A percentile compares a stretch with the other conserved stretches of the same genome.
Conservation (phyloP, 2,888 invertebrate genomes). For the Allacma fusca region DNA sequence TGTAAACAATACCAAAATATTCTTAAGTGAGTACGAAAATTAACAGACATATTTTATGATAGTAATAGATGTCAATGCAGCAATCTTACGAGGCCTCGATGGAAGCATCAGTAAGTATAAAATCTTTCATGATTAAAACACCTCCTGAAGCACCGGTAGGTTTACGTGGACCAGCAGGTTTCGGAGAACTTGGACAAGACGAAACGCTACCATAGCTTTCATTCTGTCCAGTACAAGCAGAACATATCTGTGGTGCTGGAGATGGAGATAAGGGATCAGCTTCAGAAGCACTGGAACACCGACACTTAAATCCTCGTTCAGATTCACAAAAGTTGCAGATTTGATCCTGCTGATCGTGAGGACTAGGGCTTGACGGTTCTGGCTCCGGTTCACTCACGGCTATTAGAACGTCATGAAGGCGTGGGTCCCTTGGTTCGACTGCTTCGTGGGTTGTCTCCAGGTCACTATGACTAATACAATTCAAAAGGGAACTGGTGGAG, state of each 20-base stretch:
- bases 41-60: neutral
- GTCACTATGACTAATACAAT: constrained; percentile 59
- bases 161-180: constrained; percentile 4
- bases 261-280: neutral
- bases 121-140: constrained; percentile 64
- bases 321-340: constrained; percentile 34
- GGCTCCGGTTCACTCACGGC: constrained; percentile 56
- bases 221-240: neutral
- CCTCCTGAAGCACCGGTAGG: constrained; percentile 50
- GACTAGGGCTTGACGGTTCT: constrained; percentile 43
- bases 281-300: constrained; percentile 22
- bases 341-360: constrained; percentile 41
- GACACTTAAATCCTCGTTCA: constrained; percentile 17
- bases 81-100: constrained; percentile 65
- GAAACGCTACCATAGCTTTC: constrained; percentile 10
- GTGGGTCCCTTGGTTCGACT: constrained; percentile 49
- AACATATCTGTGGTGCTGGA: constrained; percentile 4
- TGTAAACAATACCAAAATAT: constrained; percentile 45
- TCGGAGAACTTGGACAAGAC: constrained; percentile 32
- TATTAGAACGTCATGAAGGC: constrained; percentile 57
- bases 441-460: constrained; percentile 56
- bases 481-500: constrained; percentile 60
- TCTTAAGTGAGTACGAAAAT: neutral
- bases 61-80: neutral
- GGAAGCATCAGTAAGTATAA: constrained; percentile 64